Base-by-base conservation (phyloP, 2,888 invertebrate genomes). In the Drosophila nigricruria region DNA sequence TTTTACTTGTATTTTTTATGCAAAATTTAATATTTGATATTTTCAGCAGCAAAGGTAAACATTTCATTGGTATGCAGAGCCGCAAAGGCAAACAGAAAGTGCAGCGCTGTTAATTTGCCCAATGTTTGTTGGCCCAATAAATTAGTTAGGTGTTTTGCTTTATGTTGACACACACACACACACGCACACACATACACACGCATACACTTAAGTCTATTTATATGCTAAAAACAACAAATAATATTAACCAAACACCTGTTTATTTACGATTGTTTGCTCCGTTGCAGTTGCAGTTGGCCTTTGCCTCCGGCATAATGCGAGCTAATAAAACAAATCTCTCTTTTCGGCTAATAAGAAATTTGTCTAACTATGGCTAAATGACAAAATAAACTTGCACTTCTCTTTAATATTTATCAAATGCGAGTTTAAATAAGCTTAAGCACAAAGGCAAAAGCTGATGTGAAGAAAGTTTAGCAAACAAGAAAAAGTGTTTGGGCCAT, bases 111-210 rank as follows among this genome's bases (percentile, higher is more conserved):
- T 72, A 49, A 53, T 65, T 47, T 53, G 47, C 27, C 20, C 58
- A 36, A n/a, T 20, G 50, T 9, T 49, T 58, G 40, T 63, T 59
- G 43, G 27, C 40, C 16, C 38, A 59, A 59, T 50, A 58, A 54
- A 54, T 69, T 43, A 68, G 18, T 34, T n/a, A 25, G 30, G 5
- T 60, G 76, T 25, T n/a, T 30, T 16, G 53, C 57, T 20, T 30
- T n/a, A 10, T 70, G 76, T 61, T 47, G 36, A 25, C 54, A 53
- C 16, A 20, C 70, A 12, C 57, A 30, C 20, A 32, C 12, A 6
- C 8, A 3, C 12, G 23, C 6, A 4, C 16, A 52, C 20, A 23
- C 27, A 36, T 12, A 23, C 56, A 20, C 18, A 6, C 10, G 4
- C 9, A 27, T 9, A 18, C 16, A 4, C 16, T 2, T 9, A 20